Evolutionary conservation across 2,888 invertebrate genomes (phyloP), one percentile per base, ranked within the genome.

Genomic region (Sinotaia quadrata): DNA sequence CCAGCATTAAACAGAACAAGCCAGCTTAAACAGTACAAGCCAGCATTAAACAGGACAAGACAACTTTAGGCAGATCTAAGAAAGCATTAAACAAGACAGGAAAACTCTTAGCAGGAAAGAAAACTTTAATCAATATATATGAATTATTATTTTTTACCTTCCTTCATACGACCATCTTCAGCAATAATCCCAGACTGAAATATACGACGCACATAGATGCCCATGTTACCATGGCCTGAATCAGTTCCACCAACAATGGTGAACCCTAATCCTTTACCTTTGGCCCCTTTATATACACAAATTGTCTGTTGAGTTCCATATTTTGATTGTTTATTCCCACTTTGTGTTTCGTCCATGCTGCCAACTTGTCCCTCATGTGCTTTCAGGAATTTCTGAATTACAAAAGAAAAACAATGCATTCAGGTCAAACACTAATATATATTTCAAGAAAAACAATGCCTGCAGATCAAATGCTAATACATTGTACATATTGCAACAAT

Each of bases 221-320:
- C 95, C 92, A 95, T 93, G 87, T 92, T 92, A 56, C 95, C 95
- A 88, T 94, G 94, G 0, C 95, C 94, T 2, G 95, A 94, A 88
- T 95, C 95, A 60, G 93, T 92, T 57, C 95, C 96, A 62, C 95
- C 96, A 36, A 95, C 95, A 80, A 95, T 94, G 86, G 95, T 95
- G 87, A 96, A 95, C 44, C 95, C 95, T 61, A 95, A 90, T 67
- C 95, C 94, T 88, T 94, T 95, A 81, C 93, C 93, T 34, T 94
- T 94, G 5, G 91, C 91, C 34, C 95, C 95, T 89, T 95, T 95
- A 89, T 93, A 92, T 87, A 94, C 94, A 67, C 92, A 91, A 15
- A 84, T 72, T 8, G 76, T 78, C 58, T 78, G 69, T 29, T 79
- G 76, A 2, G 75, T 69, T 10, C 71, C 73, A 31, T 67, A 71